A percentile compares a stretch with the other conserved stretches of the same genome.
phyloP scores from a whole-genome alignment of 2,113 vertebrate species.

The Zeus faber region DNA sequence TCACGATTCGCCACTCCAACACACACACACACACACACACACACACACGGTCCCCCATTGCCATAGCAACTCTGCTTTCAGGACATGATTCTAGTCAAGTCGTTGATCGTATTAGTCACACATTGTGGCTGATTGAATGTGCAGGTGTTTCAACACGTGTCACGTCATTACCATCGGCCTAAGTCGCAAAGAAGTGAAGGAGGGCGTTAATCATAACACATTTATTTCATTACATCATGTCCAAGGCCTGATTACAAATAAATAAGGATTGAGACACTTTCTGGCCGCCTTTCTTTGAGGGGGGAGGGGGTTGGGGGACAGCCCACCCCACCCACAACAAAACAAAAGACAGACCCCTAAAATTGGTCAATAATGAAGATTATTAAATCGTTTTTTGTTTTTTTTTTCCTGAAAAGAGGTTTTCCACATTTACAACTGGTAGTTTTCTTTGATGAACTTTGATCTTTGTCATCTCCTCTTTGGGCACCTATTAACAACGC shows the following conservation, averaged over 20 bases:
- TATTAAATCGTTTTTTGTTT: constrained; percentile 61
- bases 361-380: constrained; percentile 44
- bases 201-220: constrained; percentile 45
- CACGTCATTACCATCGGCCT: neutral
- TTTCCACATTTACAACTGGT: constrained; percentile 66
- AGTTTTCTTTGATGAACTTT: constrained; percentile 43
- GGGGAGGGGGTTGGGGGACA: no score
- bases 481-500: constrained; percentile 37
- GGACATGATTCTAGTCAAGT: constrained; percentile 47
- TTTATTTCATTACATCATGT: constrained; percentile 69
- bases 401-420: constrained; percentile 38
- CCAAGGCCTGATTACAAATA: constrained; percentile 84
- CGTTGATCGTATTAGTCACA: constrained; percentile 33
- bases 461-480: constrained; percentile 33
- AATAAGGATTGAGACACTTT: constrained; percentile 78
- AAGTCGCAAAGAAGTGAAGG: neutral
- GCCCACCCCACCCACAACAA: constrained; percentile 46
- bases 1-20: constrained; percentile 4
- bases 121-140: constrained; percentile 6
- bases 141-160: constrained; percentile 20
- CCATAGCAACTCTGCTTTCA: constrained; percentile 61
- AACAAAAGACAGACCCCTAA: constrained; percentile 32
- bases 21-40: constrained; percentile 12
- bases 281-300: constrained; percentile 62
- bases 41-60: constrained; percentile 48